Percentiles rank a stretch among this genome's conserved stretches.
Conservation (phyloP, 2,888 invertebrate genomes). For the Drosophila acutilabella region DNA sequence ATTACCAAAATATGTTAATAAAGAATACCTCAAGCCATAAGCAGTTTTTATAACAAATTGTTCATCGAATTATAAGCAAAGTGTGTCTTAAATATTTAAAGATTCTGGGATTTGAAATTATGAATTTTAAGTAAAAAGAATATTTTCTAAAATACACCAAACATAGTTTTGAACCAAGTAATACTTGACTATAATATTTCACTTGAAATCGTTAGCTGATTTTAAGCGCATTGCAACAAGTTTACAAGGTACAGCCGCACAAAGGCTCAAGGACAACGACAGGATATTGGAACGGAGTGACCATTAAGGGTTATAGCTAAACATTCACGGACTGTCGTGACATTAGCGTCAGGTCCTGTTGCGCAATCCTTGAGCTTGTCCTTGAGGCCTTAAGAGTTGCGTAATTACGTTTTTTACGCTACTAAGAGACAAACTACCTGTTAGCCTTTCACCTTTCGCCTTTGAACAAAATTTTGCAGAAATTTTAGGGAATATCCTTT, state of each 20-base stretch:
- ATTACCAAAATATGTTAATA: neutral
- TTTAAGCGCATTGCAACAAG: neutral
- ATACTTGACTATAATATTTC: neutral
- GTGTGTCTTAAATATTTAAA: too few relatives aligned
- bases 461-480: conserved; percentile 8
- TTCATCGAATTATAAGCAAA: too few relatives aligned
- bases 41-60: neutral
- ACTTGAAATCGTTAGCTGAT: neutral
- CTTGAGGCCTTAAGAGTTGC: conserved; percentile 59
- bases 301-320: conserved; percentile 62
- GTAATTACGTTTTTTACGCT: conserved; percentile 72
- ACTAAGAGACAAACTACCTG: conserved; percentile 53
- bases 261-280: conserved; percentile 37
- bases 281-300: conserved; percentile 15
- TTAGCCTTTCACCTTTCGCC: conserved; percentile 44
- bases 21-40: neutral
- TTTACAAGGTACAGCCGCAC: neutral
- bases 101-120: too few relatives aligned
- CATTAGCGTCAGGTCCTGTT: conserved; percentile 58
- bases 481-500: conserved; percentile 61
- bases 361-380: conserved; percentile 6
- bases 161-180: neutral
- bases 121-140: too few relatives aligned
- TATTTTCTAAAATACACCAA: neutral
- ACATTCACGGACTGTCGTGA: conserved; percentile 40